Evolutionary conservation across 2,113 vertebrate genomes (phyloP), one percentile per base, ranked within the genome.

Genomic region (Sialia sialis): DNA sequence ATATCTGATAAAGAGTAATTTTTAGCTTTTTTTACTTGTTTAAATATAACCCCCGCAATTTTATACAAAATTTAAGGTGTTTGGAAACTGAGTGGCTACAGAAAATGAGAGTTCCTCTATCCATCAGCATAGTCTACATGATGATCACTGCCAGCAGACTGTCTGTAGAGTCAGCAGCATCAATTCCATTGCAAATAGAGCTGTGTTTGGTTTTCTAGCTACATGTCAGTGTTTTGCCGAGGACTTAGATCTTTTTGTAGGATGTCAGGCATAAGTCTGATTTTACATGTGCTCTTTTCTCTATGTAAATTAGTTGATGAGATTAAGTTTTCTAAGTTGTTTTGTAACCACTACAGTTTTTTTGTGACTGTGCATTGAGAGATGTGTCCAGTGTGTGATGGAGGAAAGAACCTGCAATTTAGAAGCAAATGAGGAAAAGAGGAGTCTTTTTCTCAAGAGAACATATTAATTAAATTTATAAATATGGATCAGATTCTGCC

Each of bases 221-320:
- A 91, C 95, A 74, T 95, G 64, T 90, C 95, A 90, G 93, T 96
- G 94, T 96, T 96, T 95, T 94, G 90, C 90, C 79, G 94, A 80
- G 72, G 67, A 19, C n/a, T 94, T 88, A 76, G 73, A 59, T 93
- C 54, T 87, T 89, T 75, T 73, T 63, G 19, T 89, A 29, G 62
- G 23, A 39, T 77, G 32, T 82, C 81, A 85, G 87, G 58, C 18
- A 2, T 55, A 46, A 74, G 70, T 80, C 84, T 85, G 78, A 76
- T 91, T 87, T 87, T 66, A 89, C 54, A 81, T 0, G 0, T 68
- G 34, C 49, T 93, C 74, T 84, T 95, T 84, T 80, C 59, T 46
- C 54, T 34, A 1, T 52, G 26, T 84, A 78, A 89, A 81, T 81
- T 41, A 84, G 59, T 46, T 59, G 43, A 67, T 63, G 51, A 58